These are phyloP conservation scores for Lepidochrysops patricia DNA, from an alignment of 2,888 invertebrate genomes.

Conservation along the genomic window DNA sequence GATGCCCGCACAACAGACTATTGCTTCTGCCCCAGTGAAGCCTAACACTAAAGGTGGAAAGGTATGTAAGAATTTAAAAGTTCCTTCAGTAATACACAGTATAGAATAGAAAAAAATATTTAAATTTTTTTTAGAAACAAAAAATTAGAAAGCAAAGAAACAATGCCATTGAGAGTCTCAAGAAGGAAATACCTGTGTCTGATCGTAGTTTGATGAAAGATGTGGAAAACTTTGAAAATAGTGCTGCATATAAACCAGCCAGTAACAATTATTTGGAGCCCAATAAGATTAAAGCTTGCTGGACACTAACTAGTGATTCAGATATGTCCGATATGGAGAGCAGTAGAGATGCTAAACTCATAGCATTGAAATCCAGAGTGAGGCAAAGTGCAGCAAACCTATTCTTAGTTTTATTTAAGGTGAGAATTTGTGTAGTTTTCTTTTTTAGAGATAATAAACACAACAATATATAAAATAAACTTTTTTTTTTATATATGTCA, in stretches of 20 bases:
- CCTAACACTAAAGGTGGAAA: conserved; percentile 75
- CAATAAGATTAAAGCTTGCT: conserved; percentile 39
- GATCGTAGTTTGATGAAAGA: conserved; percentile 60
- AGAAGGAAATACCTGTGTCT: conserved; percentile 63
- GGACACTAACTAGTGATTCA: conserved; percentile 77
- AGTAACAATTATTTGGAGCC: conserved; percentile 51
- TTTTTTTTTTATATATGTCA: no score
- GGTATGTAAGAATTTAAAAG: conserved; percentile 37
- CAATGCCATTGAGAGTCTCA: conserved; percentile 58
- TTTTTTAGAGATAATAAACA: background rate
- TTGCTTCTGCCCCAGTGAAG: conserved; percentile 66
- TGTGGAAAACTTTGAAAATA: conserved; percentile 54
- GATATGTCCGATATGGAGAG: conserved; percentile 79
- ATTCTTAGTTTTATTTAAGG: conserved; percentile 74
- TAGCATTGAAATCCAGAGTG: conserved; percentile 74
- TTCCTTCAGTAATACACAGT: background rate
- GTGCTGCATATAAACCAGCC: conserved; percentile 53
- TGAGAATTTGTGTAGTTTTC: conserved; percentile 31
- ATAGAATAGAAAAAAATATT: no score
- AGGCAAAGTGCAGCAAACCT: conserved; percentile 79
- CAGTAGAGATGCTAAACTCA: conserved; percentile 61
- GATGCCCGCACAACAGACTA: conserved; percentile 75
- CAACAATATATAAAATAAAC: no score
- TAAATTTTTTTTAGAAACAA: conserved; percentile 46
- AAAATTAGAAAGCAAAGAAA: conserved; percentile 64